Evolutionary conservation across 2,888 invertebrate genomes (phyloP).

Genomic region (Griposia aprilina): DNA sequence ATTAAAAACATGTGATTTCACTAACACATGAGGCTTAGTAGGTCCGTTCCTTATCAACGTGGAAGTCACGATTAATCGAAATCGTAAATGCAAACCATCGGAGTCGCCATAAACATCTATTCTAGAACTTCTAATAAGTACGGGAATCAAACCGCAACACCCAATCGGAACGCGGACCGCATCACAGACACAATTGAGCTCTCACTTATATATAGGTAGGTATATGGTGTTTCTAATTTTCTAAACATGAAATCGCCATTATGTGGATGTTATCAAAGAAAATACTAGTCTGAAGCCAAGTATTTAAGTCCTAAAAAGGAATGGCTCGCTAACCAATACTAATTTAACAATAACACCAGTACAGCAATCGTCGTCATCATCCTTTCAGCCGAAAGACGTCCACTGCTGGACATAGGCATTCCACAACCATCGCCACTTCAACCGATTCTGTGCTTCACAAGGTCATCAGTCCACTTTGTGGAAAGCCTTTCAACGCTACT

Average conservation of each 20-base stretch:
- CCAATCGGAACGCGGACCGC: constrained; percentile 15
- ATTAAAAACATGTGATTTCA: no score
- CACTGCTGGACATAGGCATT: no score
- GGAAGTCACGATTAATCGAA: background rate
- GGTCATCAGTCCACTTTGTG: no score
- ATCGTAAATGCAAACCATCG: background rate
- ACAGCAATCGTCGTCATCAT: no score
- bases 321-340: background rate
- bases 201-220: background rate
- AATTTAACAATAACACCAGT: background rate
- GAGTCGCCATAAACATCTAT: background rate
- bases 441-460: no score
- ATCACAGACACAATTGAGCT: constrained; percentile 10
- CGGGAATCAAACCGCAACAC: constrained; percentile 23
- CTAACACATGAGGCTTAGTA: no score
- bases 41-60: background rate
- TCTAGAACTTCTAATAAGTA: background rate
- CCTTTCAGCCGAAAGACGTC: no score
- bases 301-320: background rate
- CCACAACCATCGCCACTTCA: no score
- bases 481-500: no score
- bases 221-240: background rate
- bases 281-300: no score
- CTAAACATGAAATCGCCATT: background rate
- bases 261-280: background rate